phyloP scores from a whole-genome alignment of 2,797 vertebrate genomes.

The Gymnoscopelus braueri region DNA sequence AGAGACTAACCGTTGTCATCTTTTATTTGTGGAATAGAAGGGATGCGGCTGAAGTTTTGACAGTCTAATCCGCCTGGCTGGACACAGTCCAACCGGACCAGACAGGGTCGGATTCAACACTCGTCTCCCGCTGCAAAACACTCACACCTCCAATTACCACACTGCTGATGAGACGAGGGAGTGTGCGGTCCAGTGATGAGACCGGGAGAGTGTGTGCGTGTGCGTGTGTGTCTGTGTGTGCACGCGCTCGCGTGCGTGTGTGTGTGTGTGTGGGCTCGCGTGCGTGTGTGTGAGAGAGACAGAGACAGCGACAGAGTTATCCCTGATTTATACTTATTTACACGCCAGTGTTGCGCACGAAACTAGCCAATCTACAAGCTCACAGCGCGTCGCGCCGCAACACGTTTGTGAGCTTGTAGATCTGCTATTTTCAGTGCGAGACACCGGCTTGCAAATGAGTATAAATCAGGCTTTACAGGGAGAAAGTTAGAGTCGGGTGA shows the following conservation, averaged over 20 bases:
- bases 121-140: constrained; percentile 35
- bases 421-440: too few species aligned
- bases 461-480: too few species aligned
- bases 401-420: too few species aligned
- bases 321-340: too few species aligned
- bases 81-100: constrained; percentile 42
- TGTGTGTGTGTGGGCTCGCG: too few species aligned
- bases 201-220: neutral
- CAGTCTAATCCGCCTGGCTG: constrained; percentile 53
- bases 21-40: constrained; percentile 54
- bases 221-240: neutral
- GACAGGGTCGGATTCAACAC: neutral
- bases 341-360: too few species aligned
- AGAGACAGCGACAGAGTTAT: too few species aligned
- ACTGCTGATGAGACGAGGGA: constrained; percentile 58
- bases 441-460: too few species aligned
- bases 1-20: constrained; percentile 22
- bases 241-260: too few species aligned
- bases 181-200: constrained; percentile 57
- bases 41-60: constrained; percentile 47
- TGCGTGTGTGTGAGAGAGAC: too few species aligned
- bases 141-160: constrained; percentile 67
- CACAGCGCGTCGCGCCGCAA: too few species aligned
- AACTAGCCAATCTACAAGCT: too few species aligned
- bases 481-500: constrained; percentile 36